Evolutionary conservation across 2,113 vertebrate species (phyloP), one percentile per base, ranked within the genome.

Genomic region (Camarhynchus parvulus): DNA sequence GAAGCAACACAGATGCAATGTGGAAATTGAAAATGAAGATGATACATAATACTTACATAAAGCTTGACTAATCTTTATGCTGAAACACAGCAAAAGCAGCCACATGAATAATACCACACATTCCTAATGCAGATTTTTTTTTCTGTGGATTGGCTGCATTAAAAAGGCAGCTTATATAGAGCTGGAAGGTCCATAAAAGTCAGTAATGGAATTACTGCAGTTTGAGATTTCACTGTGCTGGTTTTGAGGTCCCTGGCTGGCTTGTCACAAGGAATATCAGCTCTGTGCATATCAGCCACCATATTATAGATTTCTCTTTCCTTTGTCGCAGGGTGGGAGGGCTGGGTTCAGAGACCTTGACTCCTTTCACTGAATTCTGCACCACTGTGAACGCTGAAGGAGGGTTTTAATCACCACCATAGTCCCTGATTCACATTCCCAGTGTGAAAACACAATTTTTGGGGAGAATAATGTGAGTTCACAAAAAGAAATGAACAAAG

Each of bases 401-500:
- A 56, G 16, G 11, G 13, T 7, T 39, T 84, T 66, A n/a, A 61
- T 46, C 37, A 11, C n/a, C n/a, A 31, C 44, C n/a, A 33, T 0
- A 68, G 25, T 5, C 8, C 11, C 49, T 7, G 1, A 74, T 25
- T 52, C 31, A 28, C 17, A 1, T 15, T 27, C 5, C 11, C 17
- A 5, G 10, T 13, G 49, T 42, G 44, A 56, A 87, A 91, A 77
- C 23, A 70, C 9, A 62, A 0, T 37, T 77, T 10, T 61, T 12
- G 11, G 13, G 8, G 8, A 82, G 49, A 63, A 49, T 13, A 42
- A 59, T 39, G 6, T 11, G 22, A 74, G 18, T 55, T 56, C 2
- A 24, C 30, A 37, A 39, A 61, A 67, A n/a, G 1, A 66, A 52
- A 28, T 1, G 0, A 28, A 53, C 2, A 2, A 46, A 70, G 55